A percentile compares a stretch with the other conserved stretches of the same genome.
Evolutionary conservation across 1,140 invertebrate genomes (phyloP).

Genomic region (Bradysia coprophila): DNA sequence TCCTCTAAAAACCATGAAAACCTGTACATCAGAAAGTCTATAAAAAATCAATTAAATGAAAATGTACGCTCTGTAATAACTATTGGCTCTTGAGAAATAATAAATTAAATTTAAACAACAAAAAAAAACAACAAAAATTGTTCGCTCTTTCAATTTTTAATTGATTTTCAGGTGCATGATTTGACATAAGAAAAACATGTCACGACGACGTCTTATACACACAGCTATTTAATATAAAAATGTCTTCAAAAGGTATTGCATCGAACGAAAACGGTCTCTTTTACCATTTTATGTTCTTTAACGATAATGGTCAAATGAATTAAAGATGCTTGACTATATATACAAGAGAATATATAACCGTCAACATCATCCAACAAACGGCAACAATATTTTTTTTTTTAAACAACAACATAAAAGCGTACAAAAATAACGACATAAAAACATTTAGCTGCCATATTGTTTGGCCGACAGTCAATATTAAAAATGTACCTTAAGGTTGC

Average conservation of each 20-base stretch:
- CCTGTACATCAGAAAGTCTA: background rate
- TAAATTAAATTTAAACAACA: background rate
- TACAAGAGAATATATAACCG: background rate
- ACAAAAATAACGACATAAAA: too few species aligned
- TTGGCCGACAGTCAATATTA: background rate
- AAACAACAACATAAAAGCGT: too few species aligned
- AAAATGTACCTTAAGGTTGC: background rate
- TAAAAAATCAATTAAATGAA: background rate
- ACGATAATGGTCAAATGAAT: background rate
- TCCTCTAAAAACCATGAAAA: background rate
- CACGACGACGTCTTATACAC: background rate
- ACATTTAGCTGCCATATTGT: background rate
- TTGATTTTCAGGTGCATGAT: background rate
- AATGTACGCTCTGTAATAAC: background rate
- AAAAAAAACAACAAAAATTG: background rate
- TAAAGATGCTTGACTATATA: background rate
- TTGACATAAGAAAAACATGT: background rate
- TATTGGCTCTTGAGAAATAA: background rate
- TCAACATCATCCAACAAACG: background rate
- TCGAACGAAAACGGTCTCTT: too few species aligned
- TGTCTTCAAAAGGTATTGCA: too few species aligned
- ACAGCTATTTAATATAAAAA: too few species aligned
- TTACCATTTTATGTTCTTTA: background rate
- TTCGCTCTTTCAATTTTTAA: background rate
- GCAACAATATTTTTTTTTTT: too few species aligned